Evolutionary conservation across 2,797 vertebrate genomes (phyloP).

Genomic region (Alectoris magna): DNA sequence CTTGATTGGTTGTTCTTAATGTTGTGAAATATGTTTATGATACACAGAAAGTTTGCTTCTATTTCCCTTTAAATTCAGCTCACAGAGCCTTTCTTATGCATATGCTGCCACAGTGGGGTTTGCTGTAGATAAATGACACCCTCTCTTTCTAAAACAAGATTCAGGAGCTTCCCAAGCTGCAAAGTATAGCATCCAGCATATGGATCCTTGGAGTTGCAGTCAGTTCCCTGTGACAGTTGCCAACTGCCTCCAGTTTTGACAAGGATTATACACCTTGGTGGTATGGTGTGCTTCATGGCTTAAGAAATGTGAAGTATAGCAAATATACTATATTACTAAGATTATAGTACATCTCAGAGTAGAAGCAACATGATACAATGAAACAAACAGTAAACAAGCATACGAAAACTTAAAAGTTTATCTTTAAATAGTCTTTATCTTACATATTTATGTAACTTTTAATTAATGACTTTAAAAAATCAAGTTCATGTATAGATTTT

Average conservation of each 20-base stretch:
- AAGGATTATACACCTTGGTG: neutral
- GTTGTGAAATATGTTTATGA: neutral
- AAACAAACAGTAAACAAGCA: neutral
- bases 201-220: slow-evolving; percentile 34
- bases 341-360: neutral
- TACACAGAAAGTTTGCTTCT: slow-evolving; percentile 2
- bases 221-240: slow-evolving; percentile 4
- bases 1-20: neutral
- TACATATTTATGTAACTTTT: neutral
- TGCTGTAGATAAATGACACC: slow-evolving; percentile 46
- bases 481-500: accelerated
- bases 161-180: slow-evolving; percentile 24
- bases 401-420: neutral
- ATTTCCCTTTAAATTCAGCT: slow-evolving; percentile 31
- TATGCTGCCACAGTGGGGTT: slow-evolving; percentile 26
- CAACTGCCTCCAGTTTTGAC: slow-evolving; percentile 4
- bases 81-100: neutral
- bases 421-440: neutral
- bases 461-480: neutral
- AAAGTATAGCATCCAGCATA: slow-evolving; percentile 35
- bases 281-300: neutral
- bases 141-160: slow-evolving; percentile 46
- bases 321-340: neutral
- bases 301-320: neutral
- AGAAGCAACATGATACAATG: neutral